Percentiles rank a stretch among this genome's conserved stretches.
Conservation (phyloP, 2,113 vertebrate genomes). For the Pan troglodytes region NHGRI_mPanTro3-v2.1_pri NC_072407.2:126440501-126441000, state of each 20-base stretch:
- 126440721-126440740: neutral
- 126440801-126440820: neutral
- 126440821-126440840: neutral
- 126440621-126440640: neutral
- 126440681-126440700: conserved; percentile 13
- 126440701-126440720: neutral
- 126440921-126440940: neutral
- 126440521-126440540: neutral
- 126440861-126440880: neutral
- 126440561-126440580: neutral
- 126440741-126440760: neutral
- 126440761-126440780: neutral
- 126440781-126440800: neutral
- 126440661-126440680: neutral
- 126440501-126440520: neutral
- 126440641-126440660: neutral
- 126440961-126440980: neutral
- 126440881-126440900: neutral
- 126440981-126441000: neutral
- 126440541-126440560: neutral
- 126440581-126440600: neutral
- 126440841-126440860: neutral
- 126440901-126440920: neutral
- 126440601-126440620: neutral
- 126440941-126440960: neutral